Evolutionary conservation across 2,888 invertebrate species (phyloP), one percentile per base, ranked within the genome.

Genomic region (Patella pellucida): DNA sequence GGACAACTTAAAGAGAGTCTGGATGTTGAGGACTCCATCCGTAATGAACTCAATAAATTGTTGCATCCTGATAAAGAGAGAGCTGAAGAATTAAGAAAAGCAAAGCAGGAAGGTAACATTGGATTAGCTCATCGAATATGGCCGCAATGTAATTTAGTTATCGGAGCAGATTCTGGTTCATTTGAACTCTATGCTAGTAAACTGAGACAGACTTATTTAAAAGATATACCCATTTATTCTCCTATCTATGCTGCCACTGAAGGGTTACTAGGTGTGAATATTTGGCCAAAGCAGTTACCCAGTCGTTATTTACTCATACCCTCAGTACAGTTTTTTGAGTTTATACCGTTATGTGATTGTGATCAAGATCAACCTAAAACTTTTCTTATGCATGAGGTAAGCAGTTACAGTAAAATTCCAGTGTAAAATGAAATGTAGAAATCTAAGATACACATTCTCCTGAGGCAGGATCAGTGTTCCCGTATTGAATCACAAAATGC

Each of bases 211-310:
- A 82, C 83, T 0, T 85, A 84, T 74, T 83, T 83, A 75, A 82
- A 76, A n/a, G 88, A 83, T 16, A 82, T 87, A 9, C 86, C 86
- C 5, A 73, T 88, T 11, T 90, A 89, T 76, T 89, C 89, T 0
- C 88, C 90, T 0, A 76, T 89, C 19, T 90, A 90, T 83, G 89
- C 87, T 19, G 90, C 90, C 11, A 90, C 90, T 16, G 91, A 91
- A 76, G 90, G 87, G n/a, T 76, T 88, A 16, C 72, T 87, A 16
- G 88, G 88, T 3, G 74, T 87, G 19, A 87, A 88, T 69, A 84
- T 88, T 69, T 88, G 88, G 87, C 87, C 87, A 3, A 70, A 71
- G 15, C 79, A 81, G 12, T 78, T 81, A 52, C 87, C 87, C 1
- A 85, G 85, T 71, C 81, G 79, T 7, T 90, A 89, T 76, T 75